Evolutionary conservation across 2,113 vertebrate genomes (phyloP).

Genomic region (Octodon degus): DNA sequence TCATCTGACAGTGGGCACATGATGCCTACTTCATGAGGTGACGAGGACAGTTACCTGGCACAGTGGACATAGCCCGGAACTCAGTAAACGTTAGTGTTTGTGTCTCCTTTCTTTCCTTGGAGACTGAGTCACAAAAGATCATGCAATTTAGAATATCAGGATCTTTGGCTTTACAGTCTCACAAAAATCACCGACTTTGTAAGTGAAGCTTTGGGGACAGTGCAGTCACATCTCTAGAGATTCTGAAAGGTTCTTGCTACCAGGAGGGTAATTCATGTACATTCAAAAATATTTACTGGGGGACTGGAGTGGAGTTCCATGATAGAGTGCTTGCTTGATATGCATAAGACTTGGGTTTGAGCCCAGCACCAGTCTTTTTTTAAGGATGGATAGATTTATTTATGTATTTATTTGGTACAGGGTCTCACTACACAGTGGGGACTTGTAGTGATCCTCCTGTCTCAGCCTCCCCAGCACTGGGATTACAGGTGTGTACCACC

Average conservation of each 20-base stretch:
- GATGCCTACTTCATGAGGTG: background rate
- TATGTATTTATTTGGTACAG: background rate
- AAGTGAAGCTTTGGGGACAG: slow-evolving; percentile 21
- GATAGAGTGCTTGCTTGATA: background rate
- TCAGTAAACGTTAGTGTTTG: background rate
- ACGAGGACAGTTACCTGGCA: slow-evolving; percentile 25
- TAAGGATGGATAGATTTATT: background rate
- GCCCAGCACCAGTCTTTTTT: background rate
- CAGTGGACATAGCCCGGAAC: background rate
- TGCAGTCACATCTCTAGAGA: background rate
- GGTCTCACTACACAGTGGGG: too few relatives aligned
- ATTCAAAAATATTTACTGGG: slow-evolving; percentile 49
- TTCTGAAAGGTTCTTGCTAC: slow-evolving; percentile 37
- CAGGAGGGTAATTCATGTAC: slow-evolving; percentile 31
- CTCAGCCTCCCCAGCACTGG: too few relatives aligned
- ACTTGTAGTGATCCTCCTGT: too few relatives aligned
- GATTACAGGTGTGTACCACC: too few relatives aligned
- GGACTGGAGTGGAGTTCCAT: background rate
- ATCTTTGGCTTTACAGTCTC: slow-evolving; percentile 44
- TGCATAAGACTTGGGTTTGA: background rate
- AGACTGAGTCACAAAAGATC: slow-evolving; percentile 13
- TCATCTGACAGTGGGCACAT: slow-evolving; percentile 7
- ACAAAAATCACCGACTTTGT: slow-evolving; percentile 38
- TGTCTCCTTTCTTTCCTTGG: slow-evolving; percentile 5
- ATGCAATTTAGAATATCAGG: background rate